Base-by-base conservation (phyloP, 2,888 invertebrate species). In the Diarsia brunnea region DNA sequence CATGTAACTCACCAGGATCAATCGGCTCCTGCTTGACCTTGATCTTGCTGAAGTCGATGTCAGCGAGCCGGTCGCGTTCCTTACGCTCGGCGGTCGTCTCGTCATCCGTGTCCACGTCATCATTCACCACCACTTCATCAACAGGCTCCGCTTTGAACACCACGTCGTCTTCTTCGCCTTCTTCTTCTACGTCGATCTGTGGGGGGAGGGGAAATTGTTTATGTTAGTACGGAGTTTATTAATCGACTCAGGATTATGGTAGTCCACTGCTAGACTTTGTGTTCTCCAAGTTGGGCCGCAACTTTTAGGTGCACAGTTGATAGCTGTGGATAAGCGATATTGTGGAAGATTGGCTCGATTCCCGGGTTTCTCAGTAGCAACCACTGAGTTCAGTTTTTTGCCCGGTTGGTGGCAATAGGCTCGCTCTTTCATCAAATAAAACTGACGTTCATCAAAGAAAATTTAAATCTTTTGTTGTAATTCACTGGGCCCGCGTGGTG, bases 1-100 rank as follows among this genome's bases (percentile, higher is more conserved):
- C 45, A 66, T 14, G 0, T 21, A 43, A 90, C 92, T 88, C 75
- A 96, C 98, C 97, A 27, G 97, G 97, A 85, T 98, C 98, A 24
- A 97, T 89, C 0, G 98, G 98, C 91, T 98, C 98, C 90, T 97
- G 97, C 89, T 98, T 98, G 85, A 98, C 97, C 93, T 97, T 97
- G 38, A 98, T 93, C 68, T 92, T 93, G 24, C 92, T 89, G 87
- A 96, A 94, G 90, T 96, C 95, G 5, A 92, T 77, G 49, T 86
- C 88, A 0, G 92, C 93, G 12, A 83, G 89, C 0, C 90, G 81
- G 90, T 96, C 96, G 4, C 96, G 79, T 65, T 89, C 89, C 7
- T 87, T 89, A 49, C 96, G 90, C 67, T 88, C 87, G 49, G 90
- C 94, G 11, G 84, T 70, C 1, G 95, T 95, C 89, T 97, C 97